Percentiles rank a stretch among this genome's conserved stretches.
These are phyloP conservation scores for Paralichthys olivaceus DNA, from an alignment of 2,113 vertebrate species.

Conservation along the genomic window DNA sequence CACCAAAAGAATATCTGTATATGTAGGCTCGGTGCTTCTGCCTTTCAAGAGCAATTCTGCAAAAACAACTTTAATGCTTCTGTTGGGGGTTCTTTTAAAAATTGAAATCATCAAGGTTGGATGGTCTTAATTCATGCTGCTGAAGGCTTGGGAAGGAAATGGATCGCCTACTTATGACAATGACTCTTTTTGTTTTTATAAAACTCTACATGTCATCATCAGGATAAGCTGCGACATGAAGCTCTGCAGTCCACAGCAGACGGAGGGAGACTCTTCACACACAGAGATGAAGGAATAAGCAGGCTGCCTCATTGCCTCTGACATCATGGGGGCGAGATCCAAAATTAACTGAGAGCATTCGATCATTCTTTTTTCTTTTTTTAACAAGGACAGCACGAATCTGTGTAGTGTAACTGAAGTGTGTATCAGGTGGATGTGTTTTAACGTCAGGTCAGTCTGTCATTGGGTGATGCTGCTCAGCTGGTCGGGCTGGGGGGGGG, in stretches of 20 bases:
- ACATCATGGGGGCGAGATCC: slow-evolving; percentile 17
- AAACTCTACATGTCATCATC: slow-evolving; percentile 26
- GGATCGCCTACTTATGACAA: slow-evolving; percentile 1
- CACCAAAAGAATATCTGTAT: slow-evolving; percentile 28
- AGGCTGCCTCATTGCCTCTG: slow-evolving; percentile 25
- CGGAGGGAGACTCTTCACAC: slow-evolving; percentile 16
- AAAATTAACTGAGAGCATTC: neutral
- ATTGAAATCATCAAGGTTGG: slow-evolving; percentile 1
- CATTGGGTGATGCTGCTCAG: slow-evolving; percentile 48
- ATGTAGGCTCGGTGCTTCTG: slow-evolving; percentile 12
- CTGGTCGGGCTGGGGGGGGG: slow-evolving; percentile 60
- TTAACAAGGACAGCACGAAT: slow-evolving; percentile 20
- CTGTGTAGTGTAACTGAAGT: slow-evolving; percentile 36
- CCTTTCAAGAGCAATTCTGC: neutral
- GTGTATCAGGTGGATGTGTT: slow-evolving; percentile 25
- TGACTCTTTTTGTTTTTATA: slow-evolving; percentile 26
- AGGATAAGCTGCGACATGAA: slow-evolving; percentile 59
- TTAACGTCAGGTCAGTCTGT: slow-evolving; percentile 50
- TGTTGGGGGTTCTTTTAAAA: slow-evolving; percentile 14
- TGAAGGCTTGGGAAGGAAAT: slow-evolving; percentile 22
- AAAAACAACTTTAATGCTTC: neutral
- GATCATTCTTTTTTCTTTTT: slow-evolving; percentile 50
- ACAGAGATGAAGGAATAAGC: neutral
- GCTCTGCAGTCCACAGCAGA: slow-evolving; percentile 57
- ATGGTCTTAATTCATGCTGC: slow-evolving; percentile 30